Evolutionary conservation across 2,797 vertebrate species (phyloP), one percentile per base, ranked within the genome.

Genomic region (Dendrocincla tyrannina): DNA sequence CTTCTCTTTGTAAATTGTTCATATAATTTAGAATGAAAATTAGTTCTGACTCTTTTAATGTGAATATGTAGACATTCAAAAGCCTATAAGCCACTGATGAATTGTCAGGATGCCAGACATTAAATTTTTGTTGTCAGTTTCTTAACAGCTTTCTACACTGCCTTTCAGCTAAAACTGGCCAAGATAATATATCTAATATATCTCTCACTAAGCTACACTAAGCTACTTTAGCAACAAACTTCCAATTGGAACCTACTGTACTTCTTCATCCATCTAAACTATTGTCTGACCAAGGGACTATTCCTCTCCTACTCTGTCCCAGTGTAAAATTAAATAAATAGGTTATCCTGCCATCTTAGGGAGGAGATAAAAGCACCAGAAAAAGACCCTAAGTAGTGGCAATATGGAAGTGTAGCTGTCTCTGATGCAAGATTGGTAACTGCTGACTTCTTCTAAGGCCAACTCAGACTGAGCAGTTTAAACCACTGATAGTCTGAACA

Each of bases 11-110:
- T 59, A 72, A 92, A 87, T 60, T 68, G n/a, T 93, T 84, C 66
- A 84, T 64, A 68, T 70, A 75, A 87, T 64, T 89, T 78, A 68
- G 81, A 76, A 92, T 13, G 41, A 93, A 91, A 91, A 89, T 91
- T 72, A 92, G 42, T 89, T 87, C 87, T 59, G 77, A 81, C 37
- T 75, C 81, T 72, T 85, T 67, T 49, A 81, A 56, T 64, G 37
- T 68, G 33, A 49, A 39, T 58, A 64, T 15, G 13, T 58, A 60
- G 81, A 82, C 46, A 24, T 58, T 75, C 55, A 82, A 66, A 85
- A 17, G 16, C 14, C 35, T 17, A 9, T 50, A 89, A 84, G 18
- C 6, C 56, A 67, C 33, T 87, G 62, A 75, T 58, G 49, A 92
- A 84, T 64, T 86, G 28, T 89, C 63, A 82, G 47, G 23, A 59